Evolutionary conservation across 2,113 vertebrate species (phyloP), one percentile per base, ranked within the genome.

Genomic region (Syrrhaptes paradoxus): DNA sequence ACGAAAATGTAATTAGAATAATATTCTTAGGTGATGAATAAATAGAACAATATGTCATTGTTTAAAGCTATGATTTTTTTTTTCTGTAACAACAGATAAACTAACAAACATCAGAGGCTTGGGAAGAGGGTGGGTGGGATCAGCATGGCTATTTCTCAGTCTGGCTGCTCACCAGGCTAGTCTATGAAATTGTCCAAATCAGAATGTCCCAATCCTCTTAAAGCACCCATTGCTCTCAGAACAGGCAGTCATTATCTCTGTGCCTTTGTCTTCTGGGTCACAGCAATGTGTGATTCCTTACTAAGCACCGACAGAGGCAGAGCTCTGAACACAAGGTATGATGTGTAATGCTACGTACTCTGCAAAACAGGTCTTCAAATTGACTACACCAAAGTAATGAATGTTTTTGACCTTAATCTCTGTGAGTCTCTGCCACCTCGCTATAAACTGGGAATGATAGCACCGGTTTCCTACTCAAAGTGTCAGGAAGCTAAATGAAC

Each of bases 61-160:
- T 88, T 91, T 85, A 90, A 71, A 91, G 82, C 54, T 57, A 26
- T n/a, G 19, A 18, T n/a, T 34, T 17, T 41, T 59, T 74, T 67
- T 76, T 80, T 83, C 93, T 82, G 1, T 63, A 91, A 93, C 80
- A 92, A 93, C 65, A 94, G 82, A 91, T 54, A 95, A 91, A 91
- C 41, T 58, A 76, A 73, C 49, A 83, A 85, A 52, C 45, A 63
- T 28, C 46, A 22, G 58, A 45, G 84, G 57, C 36, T n/a, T 21
- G 62, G 55, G 34, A 84, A 75, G 43, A 24, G 34, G 65, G 73
- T 67, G 74, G 67, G 49, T 91, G 67, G 46, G 46, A 82, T 45
- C 1, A 0, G 32, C 51, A 54, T 26, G 38, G 32, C 57, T 15
- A 2, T 26, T 86, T 82, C 89, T 71, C 70, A 54, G 49, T 8